phyloP scores from a whole-genome alignment of 2,888 invertebrate genomes.

The Diplazon laetatorius region DNA sequence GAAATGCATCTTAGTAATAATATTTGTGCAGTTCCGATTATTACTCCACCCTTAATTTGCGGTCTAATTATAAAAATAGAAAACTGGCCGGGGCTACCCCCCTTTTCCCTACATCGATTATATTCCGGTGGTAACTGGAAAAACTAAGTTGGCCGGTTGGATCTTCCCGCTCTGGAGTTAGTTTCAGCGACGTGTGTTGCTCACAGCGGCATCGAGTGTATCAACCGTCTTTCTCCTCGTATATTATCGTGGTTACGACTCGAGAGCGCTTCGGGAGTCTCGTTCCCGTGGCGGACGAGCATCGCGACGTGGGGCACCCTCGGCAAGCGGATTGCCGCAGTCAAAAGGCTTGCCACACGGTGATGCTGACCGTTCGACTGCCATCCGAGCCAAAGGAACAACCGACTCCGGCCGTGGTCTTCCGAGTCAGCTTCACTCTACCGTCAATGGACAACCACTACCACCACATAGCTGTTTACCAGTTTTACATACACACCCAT shows the following conservation, averaged over 20 bases:
- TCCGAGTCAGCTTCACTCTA: background rate
- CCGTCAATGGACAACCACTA: background rate
- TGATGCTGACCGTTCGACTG: slow-evolving; percentile 1
- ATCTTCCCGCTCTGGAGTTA: background rate
- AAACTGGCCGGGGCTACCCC: no score
- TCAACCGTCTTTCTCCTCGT: slow-evolving; percentile 53
- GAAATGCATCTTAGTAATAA: no score
- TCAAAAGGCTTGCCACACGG: background rate
- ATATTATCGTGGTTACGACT: slow-evolving; percentile 61
- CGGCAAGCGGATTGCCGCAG: background rate
- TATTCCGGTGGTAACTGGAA: slow-evolving; percentile 30
- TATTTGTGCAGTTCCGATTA: no score
- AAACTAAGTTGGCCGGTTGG: slow-evolving; percentile 25
- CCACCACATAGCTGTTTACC: background rate
- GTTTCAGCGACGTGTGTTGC: background rate
- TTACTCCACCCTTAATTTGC: no score
- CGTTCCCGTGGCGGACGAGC: slow-evolving; percentile 32
- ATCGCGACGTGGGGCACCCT: slow-evolving; percentile 5
- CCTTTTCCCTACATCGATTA: background rate
- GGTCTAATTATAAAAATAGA: no score
- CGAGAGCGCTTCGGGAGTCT: slow-evolving; percentile 42
- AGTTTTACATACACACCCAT: slow-evolving; percentile 16
- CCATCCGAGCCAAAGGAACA: background rate
- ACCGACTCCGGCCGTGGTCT: background rate
- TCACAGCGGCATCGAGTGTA: slow-evolving; percentile 15